Conservation (phyloP, 2,113 vertebrate species). For the Hoplias malabaricus region DNA sequence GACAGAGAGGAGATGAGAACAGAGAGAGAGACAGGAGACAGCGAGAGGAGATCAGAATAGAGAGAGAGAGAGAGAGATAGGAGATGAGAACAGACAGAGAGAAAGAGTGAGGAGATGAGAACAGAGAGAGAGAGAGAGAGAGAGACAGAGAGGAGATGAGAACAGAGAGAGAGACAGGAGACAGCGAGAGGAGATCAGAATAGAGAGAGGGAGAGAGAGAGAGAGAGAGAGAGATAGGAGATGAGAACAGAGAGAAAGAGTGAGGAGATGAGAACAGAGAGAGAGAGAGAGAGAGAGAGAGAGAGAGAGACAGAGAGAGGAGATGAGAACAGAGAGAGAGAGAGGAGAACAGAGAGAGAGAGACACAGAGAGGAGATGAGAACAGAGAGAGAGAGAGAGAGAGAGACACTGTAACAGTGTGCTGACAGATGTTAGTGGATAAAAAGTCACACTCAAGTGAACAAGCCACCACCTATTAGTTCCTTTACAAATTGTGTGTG, state of each 20-base stretch:
- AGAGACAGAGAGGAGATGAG: background rate
- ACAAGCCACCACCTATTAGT: background rate
- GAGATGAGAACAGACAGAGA: no score
- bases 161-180: no score
- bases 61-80: background rate
- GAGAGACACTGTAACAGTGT: background rate
- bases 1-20: no score
- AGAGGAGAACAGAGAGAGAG: no score
- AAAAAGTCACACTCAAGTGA: background rate
- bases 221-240: background rate
- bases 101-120: no score
- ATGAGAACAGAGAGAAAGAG: no score
- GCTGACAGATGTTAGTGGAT: background rate
- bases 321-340: background rate
- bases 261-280: no score
- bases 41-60: background rate
- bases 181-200: no score
- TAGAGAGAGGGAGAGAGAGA: background rate
- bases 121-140: background rate
- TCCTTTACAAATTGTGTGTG: background rate
- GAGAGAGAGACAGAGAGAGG: no score
- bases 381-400: background rate
- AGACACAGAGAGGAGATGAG: no score
- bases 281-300: background rate
- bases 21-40: background rate